These are phyloP conservation scores for Cenopis cana DNA, from an alignment of 2,888 invertebrate species.

Conservation along the genomic window DNA sequence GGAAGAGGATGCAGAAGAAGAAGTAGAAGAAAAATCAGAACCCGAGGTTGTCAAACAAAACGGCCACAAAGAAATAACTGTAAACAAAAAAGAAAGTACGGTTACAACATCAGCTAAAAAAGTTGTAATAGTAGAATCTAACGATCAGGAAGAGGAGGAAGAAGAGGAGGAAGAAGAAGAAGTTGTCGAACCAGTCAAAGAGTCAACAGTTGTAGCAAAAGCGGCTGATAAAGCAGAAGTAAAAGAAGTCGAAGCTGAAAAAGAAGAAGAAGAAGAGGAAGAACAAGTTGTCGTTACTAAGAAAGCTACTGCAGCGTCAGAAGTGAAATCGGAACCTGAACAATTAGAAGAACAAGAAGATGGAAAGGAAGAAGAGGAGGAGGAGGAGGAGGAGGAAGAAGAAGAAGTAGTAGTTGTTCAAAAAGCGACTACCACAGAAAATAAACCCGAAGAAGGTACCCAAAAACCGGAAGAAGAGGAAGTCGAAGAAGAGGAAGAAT, in stretches of 20 bases:
- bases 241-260: constrained; percentile 42
- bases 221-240: constrained; percentile 47
- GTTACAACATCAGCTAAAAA: constrained; percentile 70
- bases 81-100: constrained; percentile 69
- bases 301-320: constrained; percentile 44
- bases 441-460: constrained; percentile 46
- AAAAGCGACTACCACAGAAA: constrained; percentile 46
- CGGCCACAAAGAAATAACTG: constrained; percentile 54
- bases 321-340: constrained; percentile 36
- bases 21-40: constrained; percentile 56
- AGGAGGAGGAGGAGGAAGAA: constrained; percentile 47
- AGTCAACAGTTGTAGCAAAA: constrained; percentile 56
- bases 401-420: constrained; percentile 47
- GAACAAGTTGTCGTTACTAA: constrained; percentile 41
- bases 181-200: constrained; percentile 58
- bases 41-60: constrained; percentile 55
- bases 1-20: constrained; percentile 61
- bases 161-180: constrained; percentile 56
- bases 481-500: constrained; percentile 48
- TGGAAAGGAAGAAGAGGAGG: constrained; percentile 44
- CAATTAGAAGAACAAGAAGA: constrained; percentile 46
- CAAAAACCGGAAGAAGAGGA: constrained; percentile 49
- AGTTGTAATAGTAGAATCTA: constrained; percentile 62
- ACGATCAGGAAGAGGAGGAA: constrained; percentile 49
- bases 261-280: constrained; percentile 45